Evolutionary conservation across 2,113 vertebrate species (phyloP).

Genomic region (Oophaga pumilio): DNA sequence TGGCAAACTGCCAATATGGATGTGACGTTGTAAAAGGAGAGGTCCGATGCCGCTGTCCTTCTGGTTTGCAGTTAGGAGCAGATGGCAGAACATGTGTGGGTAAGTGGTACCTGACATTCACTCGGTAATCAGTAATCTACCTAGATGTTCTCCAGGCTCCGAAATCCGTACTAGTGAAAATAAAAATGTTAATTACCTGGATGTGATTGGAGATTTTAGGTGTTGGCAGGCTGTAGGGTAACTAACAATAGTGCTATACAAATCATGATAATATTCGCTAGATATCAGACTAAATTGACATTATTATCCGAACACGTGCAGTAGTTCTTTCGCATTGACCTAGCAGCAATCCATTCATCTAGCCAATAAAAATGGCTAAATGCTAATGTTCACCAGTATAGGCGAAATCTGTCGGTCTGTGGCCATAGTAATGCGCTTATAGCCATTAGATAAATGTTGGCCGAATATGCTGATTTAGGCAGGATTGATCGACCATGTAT

Average conservation of each 20-base stretch:
- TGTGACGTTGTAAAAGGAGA: slow-evolving; percentile 93
- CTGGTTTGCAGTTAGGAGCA: slow-evolving; percentile 89
- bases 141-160: background rate
- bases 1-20: slow-evolving; percentile 98
- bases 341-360: no score
- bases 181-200: background rate
- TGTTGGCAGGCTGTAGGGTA: background rate
- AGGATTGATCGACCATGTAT: no score
- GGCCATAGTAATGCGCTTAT: no score
- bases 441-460: no score
- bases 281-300: no score
- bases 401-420: no score
- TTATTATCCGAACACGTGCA: no score
- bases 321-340: no score
- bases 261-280: background rate
- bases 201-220: background rate
- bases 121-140: background rate
- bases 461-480: no score
- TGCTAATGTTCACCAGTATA: no score
- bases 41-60: slow-evolving; percentile 90
- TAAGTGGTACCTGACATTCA: slow-evolving; percentile 67
- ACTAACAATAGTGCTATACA: background rate
- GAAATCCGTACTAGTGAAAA: background rate
- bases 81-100: slow-evolving; percentile 93
- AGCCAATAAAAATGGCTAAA: no score